These are phyloP conservation scores for Catalaphyllia jardinei DNA, from an alignment of 64 coral and sea anemone genomes.

Conservation along the genomic window DNA sequence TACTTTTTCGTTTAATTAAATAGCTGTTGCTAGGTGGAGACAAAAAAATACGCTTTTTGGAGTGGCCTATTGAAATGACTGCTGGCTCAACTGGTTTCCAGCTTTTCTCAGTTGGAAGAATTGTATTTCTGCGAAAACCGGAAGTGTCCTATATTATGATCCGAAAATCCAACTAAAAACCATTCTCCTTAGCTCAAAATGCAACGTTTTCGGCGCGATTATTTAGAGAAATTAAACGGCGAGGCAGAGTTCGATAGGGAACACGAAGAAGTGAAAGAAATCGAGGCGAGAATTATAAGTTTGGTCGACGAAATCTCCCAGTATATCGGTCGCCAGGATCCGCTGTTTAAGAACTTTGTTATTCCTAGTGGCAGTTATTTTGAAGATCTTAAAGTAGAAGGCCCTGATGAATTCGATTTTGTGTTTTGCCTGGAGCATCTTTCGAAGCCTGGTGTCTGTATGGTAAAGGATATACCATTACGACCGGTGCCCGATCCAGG, in stretches of 20 bases:
- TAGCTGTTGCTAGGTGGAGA: too few species aligned
- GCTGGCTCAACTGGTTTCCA: not conserved
- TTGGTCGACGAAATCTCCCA: constrained; percentile 16
- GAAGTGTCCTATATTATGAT: not conserved
- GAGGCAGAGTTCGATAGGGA: constrained; percentile 2
- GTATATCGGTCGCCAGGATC: not conserved
- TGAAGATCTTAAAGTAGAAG: constrained; percentile 58
- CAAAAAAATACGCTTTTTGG: too few species aligned
- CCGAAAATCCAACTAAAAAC: not conserved
- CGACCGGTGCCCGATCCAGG: constrained; percentile 53
- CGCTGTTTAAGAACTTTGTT: constrained; percentile 44
- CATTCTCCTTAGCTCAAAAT: not conserved
- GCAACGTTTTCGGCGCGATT: too few species aligned
- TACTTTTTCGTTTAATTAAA: too few species aligned
- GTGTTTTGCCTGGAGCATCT: constrained; percentile 41
- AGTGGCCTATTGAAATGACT: too few species aligned
- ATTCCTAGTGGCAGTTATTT: constrained; percentile 56
- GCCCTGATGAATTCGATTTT: constrained; percentile 63
- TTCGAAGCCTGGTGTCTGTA: constrained; percentile 41
- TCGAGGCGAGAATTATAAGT: constrained; percentile 25
- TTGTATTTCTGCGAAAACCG: not conserved
- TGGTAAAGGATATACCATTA: constrained; percentile 47
- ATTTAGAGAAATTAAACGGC: not conserved
- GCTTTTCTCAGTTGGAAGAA: not conserved
- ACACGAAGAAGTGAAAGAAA: constrained; percentile 61